Base-by-base conservation (phyloP, 2,888 invertebrate species). In the Mycalesis mineus region DNA sequence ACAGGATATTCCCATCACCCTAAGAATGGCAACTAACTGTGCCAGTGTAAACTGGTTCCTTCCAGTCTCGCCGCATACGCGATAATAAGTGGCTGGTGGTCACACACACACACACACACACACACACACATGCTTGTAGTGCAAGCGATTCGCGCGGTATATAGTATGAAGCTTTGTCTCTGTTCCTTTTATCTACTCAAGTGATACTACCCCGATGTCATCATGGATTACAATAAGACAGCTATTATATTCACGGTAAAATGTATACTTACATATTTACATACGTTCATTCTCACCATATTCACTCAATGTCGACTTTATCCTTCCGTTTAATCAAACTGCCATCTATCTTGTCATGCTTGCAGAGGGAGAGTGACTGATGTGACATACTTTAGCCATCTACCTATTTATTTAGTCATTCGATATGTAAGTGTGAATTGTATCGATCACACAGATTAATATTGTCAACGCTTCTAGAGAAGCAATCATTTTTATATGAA, bases 291-390 rank as follows among this genome's bases (percentile, higher is more conserved):
- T 52, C 63, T 41, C 59, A 44, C 55, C 48, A 61, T 59, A 59
- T 63, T 63, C 60, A 58, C 61, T 60, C 48, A 58, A 54, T 62
- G 61, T 58, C 55, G 55, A 63, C 57, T 62, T 63, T 65, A 65
- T 65, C 61, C 63, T 63, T 63, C 60, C 66, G 64, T 56, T 65
- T 56, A 67, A 63, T 67, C 63, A 65, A 67, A 65, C 56, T 61
- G 64, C 54, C 65, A 69, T 69, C 68, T 67, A 69, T 69, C 68
- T 67, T 69, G 62, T 58, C 60, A 61, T 61, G 59, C 58, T 62
- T 63, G 55, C 41, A 39, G 52, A 37, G 47, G 58, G 54, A 55
- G 61, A 51, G 58, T 55, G 61, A 61, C 63, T 55, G 64, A 64
- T 61, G 63, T 56, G 54, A 56, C 62, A 49, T 61, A 61, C 62